These are phyloP conservation scores for Pogonognathellus flavescens DNA, from an alignment of 1,140 invertebrate species.

Conservation along the genomic window DNA sequence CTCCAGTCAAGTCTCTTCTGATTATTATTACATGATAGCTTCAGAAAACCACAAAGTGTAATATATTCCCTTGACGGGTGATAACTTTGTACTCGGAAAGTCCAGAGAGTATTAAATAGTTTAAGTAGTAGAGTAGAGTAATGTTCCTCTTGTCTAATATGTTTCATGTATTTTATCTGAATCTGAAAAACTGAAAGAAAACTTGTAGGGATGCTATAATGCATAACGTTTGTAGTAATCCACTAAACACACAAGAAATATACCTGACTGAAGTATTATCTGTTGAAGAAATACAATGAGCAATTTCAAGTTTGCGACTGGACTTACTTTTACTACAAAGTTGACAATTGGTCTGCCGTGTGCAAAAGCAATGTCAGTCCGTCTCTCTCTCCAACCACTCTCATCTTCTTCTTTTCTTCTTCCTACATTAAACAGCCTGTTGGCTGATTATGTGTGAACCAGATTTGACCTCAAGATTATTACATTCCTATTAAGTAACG, in stretches of 20 bases:
- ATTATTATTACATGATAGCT: conserved; percentile 2
- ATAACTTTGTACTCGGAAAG: background rate
- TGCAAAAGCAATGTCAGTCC: background rate
- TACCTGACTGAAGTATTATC: background rate
- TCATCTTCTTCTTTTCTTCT: background rate
- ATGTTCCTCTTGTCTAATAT: background rate
- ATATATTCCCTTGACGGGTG: background rate
- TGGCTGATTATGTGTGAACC: conserved; percentile 40
- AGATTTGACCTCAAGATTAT: conserved; percentile 46
- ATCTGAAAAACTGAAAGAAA: background rate
- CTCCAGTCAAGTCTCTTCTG: background rate
- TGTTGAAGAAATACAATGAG: background rate
- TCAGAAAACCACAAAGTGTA: background rate
- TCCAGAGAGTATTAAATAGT: no score
- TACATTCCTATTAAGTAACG: conserved; percentile 4
- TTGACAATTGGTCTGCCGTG: conserved; percentile 6
- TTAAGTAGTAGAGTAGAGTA: no score
- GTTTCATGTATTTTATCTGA: background rate
- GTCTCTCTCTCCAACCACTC: background rate
- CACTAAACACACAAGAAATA: background rate
- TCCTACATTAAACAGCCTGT: background rate
- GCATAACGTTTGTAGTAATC: background rate
- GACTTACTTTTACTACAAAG: background rate
- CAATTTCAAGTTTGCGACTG: conserved; percentile 15
- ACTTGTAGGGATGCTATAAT: no score